phyloP scores from a whole-genome alignment of 2,888 invertebrate genomes.

The Drosophila multiciliata region DNA sequence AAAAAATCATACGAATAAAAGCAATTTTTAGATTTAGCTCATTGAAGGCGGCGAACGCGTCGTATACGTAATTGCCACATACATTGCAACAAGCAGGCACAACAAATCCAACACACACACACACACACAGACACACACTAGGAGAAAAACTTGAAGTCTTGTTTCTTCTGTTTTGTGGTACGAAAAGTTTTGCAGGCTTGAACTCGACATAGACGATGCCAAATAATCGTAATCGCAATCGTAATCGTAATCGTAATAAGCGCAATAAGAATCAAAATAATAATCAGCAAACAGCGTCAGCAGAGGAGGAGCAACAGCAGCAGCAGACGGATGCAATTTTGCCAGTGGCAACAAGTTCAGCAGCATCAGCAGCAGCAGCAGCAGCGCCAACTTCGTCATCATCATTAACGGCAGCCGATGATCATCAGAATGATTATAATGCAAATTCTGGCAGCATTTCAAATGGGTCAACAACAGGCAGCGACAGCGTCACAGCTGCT shows the following conservation, averaged over 20 bases:
- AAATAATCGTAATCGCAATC: conserved; percentile 80
- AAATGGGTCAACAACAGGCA: conserved; percentile 67
- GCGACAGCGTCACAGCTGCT: conserved; percentile 35
- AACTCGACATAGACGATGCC: conserved; percentile 78
- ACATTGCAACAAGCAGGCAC: conserved; percentile 42
- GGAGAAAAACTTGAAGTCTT: conserved; percentile 31
- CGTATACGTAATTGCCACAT: conserved; percentile 62
- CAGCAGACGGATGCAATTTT: conserved; percentile 11
- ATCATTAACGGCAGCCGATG: conserved; percentile 23
- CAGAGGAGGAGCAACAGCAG: conserved; percentile 5
- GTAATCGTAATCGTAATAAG: conserved; percentile 78
- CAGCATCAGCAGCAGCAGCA: conserved; percentile 13
- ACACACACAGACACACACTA: conserved; percentile 19
- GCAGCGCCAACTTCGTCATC: conserved; percentile 26
- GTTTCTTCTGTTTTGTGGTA: conserved; percentile 12
- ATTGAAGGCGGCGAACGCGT: conserved; percentile 51
- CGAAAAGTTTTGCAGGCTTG: conserved; percentile 40
- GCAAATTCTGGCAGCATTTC: conserved; percentile 74
- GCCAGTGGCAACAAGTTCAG: conserved; percentile 10
- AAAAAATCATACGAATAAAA: conserved; percentile 37
- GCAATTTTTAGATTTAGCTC: conserved; percentile 68
- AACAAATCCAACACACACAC: conserved; percentile 37
- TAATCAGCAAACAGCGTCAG: conserved; percentile 28
- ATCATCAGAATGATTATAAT: conserved; percentile 58
- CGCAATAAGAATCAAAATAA: conserved; percentile 76